phyloP scores from a whole-genome alignment of 2,888 invertebrate genomes.

The Aphrophora alni region DNA sequence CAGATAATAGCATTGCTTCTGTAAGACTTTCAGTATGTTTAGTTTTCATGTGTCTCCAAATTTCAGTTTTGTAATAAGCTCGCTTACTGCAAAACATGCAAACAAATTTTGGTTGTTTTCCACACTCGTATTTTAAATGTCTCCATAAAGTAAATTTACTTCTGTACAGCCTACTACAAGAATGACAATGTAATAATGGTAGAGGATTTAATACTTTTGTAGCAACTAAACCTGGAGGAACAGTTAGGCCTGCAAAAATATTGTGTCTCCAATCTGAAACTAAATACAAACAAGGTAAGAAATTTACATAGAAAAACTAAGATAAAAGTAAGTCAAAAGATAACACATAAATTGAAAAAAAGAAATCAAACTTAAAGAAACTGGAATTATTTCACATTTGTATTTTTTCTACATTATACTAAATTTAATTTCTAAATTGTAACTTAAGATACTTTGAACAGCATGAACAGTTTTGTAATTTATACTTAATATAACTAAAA shows the following conservation, averaged over 20 bases:
- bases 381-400: too few relatives aligned
- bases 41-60: constrained; percentile 40
- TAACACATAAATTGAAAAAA: too few relatives aligned
- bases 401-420: too few relatives aligned
- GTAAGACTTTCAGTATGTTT: constrained; percentile 26
- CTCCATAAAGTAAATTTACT: constrained; percentile 58
- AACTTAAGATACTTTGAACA: too few relatives aligned
- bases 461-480: too few relatives aligned
- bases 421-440: too few relatives aligned
- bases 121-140: constrained; percentile 59
- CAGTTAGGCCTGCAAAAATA: not conserved
- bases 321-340: not conserved
- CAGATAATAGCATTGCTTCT: not conserved
- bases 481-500: too few relatives aligned
- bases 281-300: not conserved
- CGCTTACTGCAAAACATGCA: constrained; percentile 56
- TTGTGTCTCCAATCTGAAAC: not conserved
- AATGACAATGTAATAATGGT: constrained; percentile 33
- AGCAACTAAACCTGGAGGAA: not conserved
- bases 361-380: too few relatives aligned
- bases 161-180: constrained; percentile 39
- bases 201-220: not conserved
- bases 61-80: constrained; percentile 46
- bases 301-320: not conserved
- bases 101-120: constrained; percentile 55